Conservation (phyloP, 2,113 vertebrate species). For the Antechinus flavipes region DNA sequence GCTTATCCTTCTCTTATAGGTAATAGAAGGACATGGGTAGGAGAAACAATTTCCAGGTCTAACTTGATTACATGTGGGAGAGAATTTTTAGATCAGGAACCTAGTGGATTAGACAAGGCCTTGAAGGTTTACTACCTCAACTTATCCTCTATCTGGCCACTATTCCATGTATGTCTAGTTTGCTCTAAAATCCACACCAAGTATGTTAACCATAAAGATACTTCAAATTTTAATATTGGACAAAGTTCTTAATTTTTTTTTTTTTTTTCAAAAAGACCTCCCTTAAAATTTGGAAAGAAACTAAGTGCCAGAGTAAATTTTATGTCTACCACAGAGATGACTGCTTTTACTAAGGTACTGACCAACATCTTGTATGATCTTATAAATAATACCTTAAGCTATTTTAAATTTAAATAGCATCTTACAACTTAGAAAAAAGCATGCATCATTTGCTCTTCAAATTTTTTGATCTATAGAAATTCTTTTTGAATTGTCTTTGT, state of each 20-base stretch:
- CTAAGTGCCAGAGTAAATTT: neutral
- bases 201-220: neutral
- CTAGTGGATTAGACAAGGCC: neutral
- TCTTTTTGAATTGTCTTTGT: neutral
- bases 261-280: neutral
- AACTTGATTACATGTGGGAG: conserved; percentile 16
- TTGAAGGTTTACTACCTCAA: conserved; percentile 75
- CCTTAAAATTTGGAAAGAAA: neutral
- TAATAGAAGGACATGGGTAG: conserved; percentile 3
- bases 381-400: neutral
- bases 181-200: conserved; percentile 39
- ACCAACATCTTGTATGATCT: neutral
- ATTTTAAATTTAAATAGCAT: neutral
- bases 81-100: neutral
- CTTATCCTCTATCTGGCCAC: conserved; percentile 60
- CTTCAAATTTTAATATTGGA: neutral
- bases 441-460: conserved; percentile 2
- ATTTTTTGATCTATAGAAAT: neutral
- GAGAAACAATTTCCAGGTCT: conserved; percentile 20
- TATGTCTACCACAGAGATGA: neutral
- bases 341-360: neutral
- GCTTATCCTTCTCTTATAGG: neutral
- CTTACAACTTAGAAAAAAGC: conserved; percentile 8
- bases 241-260: neutral
- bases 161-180: conserved; percentile 32